Evolutionary conservation across 92 coral and sea anemone genomes (phyloP).

Genomic region (Micromussa lordhowensis): DNA sequence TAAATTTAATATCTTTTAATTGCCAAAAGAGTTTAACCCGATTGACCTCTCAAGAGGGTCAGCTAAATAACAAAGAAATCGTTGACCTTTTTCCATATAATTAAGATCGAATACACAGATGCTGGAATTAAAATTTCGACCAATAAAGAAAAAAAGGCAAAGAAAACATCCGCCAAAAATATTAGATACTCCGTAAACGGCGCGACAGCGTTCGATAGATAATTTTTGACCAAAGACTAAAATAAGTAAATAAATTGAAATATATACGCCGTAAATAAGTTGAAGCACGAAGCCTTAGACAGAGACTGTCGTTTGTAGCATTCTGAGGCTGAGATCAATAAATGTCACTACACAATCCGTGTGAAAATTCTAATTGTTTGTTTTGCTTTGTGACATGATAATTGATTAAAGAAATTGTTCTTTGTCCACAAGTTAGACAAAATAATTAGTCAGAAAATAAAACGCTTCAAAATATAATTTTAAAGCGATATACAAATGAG

Average conservation of each 20-base stretch:
- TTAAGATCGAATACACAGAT: background rate
- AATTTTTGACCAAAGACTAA: background rate
- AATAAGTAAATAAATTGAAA: background rate
- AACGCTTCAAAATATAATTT: background rate
- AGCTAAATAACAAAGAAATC: background rate
- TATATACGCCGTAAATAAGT: background rate
- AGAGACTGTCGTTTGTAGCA: background rate
- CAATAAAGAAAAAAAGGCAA: background rate
- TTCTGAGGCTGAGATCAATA: background rate
- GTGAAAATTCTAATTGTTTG: background rate
- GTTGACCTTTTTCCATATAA: slow-evolving; percentile 9
- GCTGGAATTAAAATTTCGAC: background rate
- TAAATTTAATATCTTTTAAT: background rate
- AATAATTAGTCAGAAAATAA: slow-evolving; percentile 1
- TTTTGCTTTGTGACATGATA: background rate
- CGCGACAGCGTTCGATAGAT: background rate
- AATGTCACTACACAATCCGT: background rate
- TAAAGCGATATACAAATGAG: background rate
- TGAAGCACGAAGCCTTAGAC: background rate
- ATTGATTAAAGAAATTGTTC: background rate
- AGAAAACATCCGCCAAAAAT: background rate
- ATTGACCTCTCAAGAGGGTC: background rate
- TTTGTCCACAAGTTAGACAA: slow-evolving; percentile 11
- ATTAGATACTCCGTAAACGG: background rate
- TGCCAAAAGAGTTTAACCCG: background rate